Conservation (phyloP, 2,113 vertebrate genomes). For the Sakesphorus luctuosus region DNA sequence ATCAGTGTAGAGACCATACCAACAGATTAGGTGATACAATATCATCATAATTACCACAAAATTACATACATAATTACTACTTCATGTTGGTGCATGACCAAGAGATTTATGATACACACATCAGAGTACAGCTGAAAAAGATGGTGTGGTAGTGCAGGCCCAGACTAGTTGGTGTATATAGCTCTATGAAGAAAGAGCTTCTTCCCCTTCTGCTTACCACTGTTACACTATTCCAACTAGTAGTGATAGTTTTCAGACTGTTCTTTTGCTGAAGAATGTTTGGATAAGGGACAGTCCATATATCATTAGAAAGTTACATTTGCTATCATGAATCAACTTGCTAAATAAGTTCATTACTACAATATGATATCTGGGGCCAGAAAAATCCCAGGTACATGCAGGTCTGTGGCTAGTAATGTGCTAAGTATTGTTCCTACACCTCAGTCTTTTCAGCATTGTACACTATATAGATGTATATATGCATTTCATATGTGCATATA, state of each 20-base stretch:
- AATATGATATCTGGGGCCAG: neutral
- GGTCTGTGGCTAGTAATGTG: neutral
- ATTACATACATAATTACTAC: too few relatives aligned
- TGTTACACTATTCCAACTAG: neutral
- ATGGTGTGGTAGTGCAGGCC: rapidly evolving
- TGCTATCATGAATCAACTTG: neutral
- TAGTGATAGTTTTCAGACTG: neutral
- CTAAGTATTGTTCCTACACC: neutral
- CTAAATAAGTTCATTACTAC: neutral
- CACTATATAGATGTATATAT: neutral
- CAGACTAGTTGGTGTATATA: neutral
- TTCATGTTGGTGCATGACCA: neutral
- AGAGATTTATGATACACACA: neutral
- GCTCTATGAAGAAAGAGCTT: neutral
- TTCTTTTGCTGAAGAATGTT: neutral
- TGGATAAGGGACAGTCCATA: neutral
- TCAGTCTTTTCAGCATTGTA: neutral
- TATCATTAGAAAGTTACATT: neutral
- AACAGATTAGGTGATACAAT: neutral
- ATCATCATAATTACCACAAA: neutral
- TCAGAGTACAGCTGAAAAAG: neutral
- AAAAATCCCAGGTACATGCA: neutral
- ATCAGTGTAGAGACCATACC: neutral
- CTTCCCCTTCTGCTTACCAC: neutral
- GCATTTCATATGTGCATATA: neutral